Conservation (phyloP, 2,797 vertebrate species). For the Acipenser ruthenus region DNA sequence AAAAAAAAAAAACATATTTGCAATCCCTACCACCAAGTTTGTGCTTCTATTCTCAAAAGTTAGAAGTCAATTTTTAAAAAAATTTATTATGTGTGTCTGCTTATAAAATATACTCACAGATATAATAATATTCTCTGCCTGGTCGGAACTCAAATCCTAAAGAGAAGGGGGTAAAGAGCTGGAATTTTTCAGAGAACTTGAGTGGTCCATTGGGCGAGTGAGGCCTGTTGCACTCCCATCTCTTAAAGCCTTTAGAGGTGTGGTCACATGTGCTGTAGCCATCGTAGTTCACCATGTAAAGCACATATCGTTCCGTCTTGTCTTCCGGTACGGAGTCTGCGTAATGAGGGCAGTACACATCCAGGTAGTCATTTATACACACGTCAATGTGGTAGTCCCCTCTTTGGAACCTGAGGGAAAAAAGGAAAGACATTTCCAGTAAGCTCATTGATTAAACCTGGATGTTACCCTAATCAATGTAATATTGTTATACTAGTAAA, state of each 20-base stretch:
- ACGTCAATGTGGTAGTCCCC: slow-evolving; percentile 95
- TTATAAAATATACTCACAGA: slow-evolving; percentile 79
- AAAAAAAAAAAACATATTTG: slow-evolving; percentile 15
- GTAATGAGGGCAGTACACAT: slow-evolving; percentile 96
- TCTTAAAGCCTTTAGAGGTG: slow-evolving; percentile 93
- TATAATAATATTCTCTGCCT: slow-evolving; percentile 95
- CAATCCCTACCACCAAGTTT: slow-evolving; percentile 20
- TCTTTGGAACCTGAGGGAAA: slow-evolving; percentile 73
- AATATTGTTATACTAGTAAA: no score
- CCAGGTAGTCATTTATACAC: slow-evolving; percentile 96
- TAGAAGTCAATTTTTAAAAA: neutral
- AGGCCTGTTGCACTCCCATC: slow-evolving; percentile 95
- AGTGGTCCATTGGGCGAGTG: slow-evolving; percentile 88
- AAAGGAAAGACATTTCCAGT: slow-evolving; percentile 6
- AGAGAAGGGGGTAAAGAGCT: slow-evolving; percentile 96
- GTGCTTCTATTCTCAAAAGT: neutral
- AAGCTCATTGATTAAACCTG: no score
- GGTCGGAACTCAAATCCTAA: slow-evolving; percentile 96
- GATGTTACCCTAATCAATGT: no score
- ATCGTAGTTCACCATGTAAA: slow-evolving; percentile 98
- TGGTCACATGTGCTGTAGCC: slow-evolving; percentile 97
- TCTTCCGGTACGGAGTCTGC: slow-evolving; percentile 87
- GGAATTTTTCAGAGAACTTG: slow-evolving; percentile 97
- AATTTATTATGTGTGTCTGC: no score
- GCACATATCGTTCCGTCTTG: slow-evolving; percentile 85